Conservation (phyloP, 1,140 invertebrate genomes). For the Ptiloglossa arizonensis region DNA sequence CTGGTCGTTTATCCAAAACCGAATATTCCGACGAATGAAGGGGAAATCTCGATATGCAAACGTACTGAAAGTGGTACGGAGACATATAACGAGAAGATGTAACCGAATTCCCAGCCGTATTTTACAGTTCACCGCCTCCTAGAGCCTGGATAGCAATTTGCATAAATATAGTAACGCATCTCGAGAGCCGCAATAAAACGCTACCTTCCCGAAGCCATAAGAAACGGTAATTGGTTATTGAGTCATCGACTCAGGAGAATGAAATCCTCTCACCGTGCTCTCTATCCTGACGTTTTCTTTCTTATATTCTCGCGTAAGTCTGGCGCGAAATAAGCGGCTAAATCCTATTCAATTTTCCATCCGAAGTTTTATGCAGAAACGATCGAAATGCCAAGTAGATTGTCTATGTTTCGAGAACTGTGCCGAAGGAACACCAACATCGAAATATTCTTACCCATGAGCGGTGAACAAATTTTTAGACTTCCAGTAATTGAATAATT, state of each 20-base stretch:
- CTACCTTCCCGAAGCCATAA: conserved; percentile 35
- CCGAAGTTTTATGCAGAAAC: conserved; percentile 39
- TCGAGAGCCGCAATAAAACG: conserved; percentile 47
- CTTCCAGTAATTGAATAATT: conserved; percentile 40
- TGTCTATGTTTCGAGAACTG: not conserved
- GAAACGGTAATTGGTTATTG: conserved; percentile 74
- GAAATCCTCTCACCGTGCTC: conserved; percentile 15
- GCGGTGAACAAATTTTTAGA: conserved; percentile 25
- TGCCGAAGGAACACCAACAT: not conserved
- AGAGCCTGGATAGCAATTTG: conserved; percentile 67
- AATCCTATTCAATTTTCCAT: conserved; percentile 64
- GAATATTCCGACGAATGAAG: conserved; percentile 12
- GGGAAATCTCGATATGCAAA: conserved; percentile 42
- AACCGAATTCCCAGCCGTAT: conserved; percentile 69
- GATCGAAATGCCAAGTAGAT: conserved; percentile 48
- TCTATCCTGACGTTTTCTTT: conserved; percentile 1
- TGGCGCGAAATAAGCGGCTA: conserved; percentile 54
- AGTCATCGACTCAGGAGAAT: conserved; percentile 61
- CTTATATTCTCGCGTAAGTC: conserved; percentile 4
- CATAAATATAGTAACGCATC: conserved; percentile 70
- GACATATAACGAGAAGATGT: conserved; percentile 56
- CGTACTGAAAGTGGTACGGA: not conserved
- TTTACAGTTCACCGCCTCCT: conserved; percentile 68
- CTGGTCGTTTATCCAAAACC: conserved; percentile 14
- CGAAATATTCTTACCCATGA: conserved; percentile 25